A percentile compares a stretch with the other conserved stretches of the same genome.
phyloP scores from a whole-genome alignment of 1,140 invertebrate species.

The Apis cerana region DNA sequence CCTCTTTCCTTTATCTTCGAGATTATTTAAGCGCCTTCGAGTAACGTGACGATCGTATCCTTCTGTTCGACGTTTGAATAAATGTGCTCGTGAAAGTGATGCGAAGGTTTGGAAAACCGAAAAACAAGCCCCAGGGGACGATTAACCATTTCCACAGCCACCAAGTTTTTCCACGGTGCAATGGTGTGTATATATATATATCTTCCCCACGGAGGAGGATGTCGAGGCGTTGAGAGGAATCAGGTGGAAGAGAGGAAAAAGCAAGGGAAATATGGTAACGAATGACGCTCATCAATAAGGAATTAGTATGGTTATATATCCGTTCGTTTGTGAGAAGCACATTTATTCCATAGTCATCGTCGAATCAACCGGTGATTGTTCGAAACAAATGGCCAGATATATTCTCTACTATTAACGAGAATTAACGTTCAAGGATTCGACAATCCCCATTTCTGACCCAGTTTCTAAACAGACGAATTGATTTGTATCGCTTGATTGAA shows the following conservation, averaged over 20 bases:
- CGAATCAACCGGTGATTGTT: constrained; percentile 55
- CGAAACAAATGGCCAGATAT: constrained; percentile 43
- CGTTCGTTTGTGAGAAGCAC: constrained; percentile 49
- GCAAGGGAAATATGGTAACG: constrained; percentile 63
- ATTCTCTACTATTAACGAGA: constrained; percentile 52
- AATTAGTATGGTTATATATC: constrained; percentile 56
- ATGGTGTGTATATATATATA: too few species aligned
- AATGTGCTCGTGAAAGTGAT: too few species aligned
- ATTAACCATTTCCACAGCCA: too few species aligned
- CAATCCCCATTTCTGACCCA: not conserved
- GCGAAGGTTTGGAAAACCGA: too few species aligned
- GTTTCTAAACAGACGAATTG: constrained; percentile 31
- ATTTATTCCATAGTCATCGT: constrained; percentile 11
- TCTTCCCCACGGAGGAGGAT: too few species aligned
- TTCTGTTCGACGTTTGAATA: too few species aligned
- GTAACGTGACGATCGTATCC: too few species aligned
- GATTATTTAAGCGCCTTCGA: too few species aligned
- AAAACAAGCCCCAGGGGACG: too few species aligned
- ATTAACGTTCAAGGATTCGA: constrained; percentile 19
- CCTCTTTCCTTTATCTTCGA: too few species aligned
- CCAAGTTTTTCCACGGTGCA: too few species aligned
- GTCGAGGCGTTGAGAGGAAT: not conserved
- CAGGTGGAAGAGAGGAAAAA: not conserved
- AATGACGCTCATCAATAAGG: constrained; percentile 73
- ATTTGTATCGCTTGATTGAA: constrained; percentile 3